A percentile compares a stretch with the other conserved stretches of the same genome.
Evolutionary conservation across 2,113 vertebrate species (phyloP).

Genomic region (Aldabrachelys gigantea): DNA sequence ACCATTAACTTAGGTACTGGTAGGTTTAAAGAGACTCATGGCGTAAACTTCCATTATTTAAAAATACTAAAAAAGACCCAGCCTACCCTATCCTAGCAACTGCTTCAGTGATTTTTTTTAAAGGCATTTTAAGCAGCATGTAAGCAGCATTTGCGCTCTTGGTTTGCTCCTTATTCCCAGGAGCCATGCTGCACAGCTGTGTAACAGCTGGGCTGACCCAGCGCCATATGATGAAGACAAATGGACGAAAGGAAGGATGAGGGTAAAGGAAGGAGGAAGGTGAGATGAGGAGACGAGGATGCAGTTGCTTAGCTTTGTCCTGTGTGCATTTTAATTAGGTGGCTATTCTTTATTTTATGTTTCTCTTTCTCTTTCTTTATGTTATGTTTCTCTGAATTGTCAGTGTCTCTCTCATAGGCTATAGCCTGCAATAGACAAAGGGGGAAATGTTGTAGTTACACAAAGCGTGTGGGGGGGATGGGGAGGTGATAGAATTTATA

Average conservation of each 20-base stretch:
- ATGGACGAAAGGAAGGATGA: background rate
- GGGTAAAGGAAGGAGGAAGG: conserved; percentile 5
- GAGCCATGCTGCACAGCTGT: background rate
- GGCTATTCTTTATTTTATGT: background rate
- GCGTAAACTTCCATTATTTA: background rate
- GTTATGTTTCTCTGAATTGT: conserved; percentile 23
- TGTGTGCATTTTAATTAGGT: conserved; percentile 18
- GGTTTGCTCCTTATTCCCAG: background rate
- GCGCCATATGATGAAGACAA: background rate
- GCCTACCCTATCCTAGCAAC: background rate
- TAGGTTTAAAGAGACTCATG: background rate
- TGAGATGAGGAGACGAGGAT: background rate
- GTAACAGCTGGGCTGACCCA: background rate
- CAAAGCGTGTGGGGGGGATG: background rate
- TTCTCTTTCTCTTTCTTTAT: conserved; percentile 37
- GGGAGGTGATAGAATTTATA: background rate
- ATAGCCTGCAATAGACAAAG: conserved; percentile 8
- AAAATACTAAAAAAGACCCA: background rate
- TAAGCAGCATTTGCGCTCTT: background rate
- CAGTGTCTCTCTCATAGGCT: conserved; percentile 3
- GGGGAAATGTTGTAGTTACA: background rate
- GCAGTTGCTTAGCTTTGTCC: conserved; percentile 6
- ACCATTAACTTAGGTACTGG: background rate
- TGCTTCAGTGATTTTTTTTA: background rate
- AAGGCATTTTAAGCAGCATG: background rate